Evolutionary conservation across 1,140 invertebrate genomes (phyloP).

Genomic region (Brachionus manjavacas): DNA sequence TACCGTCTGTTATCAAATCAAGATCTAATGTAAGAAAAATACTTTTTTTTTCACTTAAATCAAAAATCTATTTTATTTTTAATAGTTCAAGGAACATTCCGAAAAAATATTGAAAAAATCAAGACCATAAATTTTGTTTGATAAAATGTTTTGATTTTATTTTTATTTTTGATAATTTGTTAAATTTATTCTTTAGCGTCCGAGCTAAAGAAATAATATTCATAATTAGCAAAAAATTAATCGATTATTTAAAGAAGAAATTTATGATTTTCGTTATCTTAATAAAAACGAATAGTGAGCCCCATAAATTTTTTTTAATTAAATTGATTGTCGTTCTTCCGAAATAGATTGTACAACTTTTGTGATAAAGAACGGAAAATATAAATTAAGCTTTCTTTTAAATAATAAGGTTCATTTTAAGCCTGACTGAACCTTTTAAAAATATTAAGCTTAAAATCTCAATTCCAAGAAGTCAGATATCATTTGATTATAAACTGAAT

Average conservation of each 20-base stretch:
- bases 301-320: not conserved
- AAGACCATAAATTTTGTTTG: too few relatives aligned
- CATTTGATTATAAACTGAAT: not conserved
- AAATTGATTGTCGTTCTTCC: not conserved
- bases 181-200: too few relatives aligned
- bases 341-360: not conserved
- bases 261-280: too few relatives aligned
- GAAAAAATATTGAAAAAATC: not conserved
- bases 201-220: too few relatives aligned
- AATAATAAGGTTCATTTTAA: not conserved
- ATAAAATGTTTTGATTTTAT: too few relatives aligned
- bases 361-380: not conserved
- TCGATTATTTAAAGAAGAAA: too few relatives aligned
- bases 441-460: not conserved
- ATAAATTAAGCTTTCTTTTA: not conserved
- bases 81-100: not conserved
- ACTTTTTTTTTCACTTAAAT: not conserved
- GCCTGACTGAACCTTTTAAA: not conserved
- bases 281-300: too few relatives aligned
- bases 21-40: not conserved
- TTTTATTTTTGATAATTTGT: too few relatives aligned
- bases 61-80: not conserved
- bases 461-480: not conserved
- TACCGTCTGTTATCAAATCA: not conserved
- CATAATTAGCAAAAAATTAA: too few relatives aligned